Base-by-base conservation (phyloP, 1,140 invertebrate species). In the Ephestia elutella region DNA sequence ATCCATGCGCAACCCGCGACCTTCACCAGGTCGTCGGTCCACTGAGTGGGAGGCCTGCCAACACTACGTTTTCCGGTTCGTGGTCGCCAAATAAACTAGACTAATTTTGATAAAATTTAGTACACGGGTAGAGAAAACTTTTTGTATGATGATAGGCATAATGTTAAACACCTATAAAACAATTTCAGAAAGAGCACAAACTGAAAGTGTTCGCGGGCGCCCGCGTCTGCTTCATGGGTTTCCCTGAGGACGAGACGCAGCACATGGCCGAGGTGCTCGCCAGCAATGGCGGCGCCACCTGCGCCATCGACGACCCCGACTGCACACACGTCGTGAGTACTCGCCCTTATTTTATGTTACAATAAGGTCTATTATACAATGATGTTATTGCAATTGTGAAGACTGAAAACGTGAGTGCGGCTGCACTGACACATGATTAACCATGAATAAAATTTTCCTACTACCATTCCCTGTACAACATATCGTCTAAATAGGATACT, bases 201-300 rank as follows among this genome's bases (percentile, higher is more conserved):
- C 75, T 98, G 54, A 96, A 95, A 83, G 95, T 96, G 56, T 98
- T 99, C 80, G 93, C 94, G 77, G 95, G 95, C 1, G 93, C 95
- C 19, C 92, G 91, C 71, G 92, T 99, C 18, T 95, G 94, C 84
- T 98, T 98, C 80, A 91, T 94, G 71, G 97, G 97, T 4, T 98
- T 98, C 87, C 91, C 94, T 0, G 92, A 94, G 55, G 95, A 96
- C 65, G 97, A 99, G 81, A 93, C 94, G 75, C 92, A 93, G 72
- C 95, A 98, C 78, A 98, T 99, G 97, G 92, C 92, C 49, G 96
- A 98, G 78, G 92, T 98, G 44, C 91, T 97, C 32, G 90, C 93
- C 62, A 92, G 94, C 73, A 97, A 98, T 87, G 96, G 96, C 60
- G 97, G 96, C 53, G 91, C 91, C 66, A 89, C 93, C 50, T 93